These are phyloP conservation scores for Pedicia rivosa DNA, from an alignment of 2,888 invertebrate species.

Conservation along the genomic window DNA sequence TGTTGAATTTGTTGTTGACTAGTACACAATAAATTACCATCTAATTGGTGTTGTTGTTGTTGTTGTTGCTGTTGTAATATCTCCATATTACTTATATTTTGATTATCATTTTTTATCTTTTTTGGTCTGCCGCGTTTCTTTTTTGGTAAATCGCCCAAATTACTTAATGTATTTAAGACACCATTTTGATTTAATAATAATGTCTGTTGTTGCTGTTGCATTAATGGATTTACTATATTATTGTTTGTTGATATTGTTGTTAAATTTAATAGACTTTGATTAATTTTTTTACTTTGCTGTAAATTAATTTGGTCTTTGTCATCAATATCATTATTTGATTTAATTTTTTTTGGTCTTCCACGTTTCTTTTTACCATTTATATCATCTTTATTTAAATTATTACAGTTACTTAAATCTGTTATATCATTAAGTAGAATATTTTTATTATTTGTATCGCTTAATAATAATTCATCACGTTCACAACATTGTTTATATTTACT, in stretches of 20 bases:
- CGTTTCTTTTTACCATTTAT: constrained; percentile 4
- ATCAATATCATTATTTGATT: background rate
- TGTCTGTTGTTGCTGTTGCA: constrained; percentile 4
- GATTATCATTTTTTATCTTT: constrained; percentile 33
- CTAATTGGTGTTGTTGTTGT: too few relatives aligned
- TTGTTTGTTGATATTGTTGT: background rate
- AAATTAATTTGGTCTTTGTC: background rate
- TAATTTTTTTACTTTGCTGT: background rate
- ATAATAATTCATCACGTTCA: constrained; percentile 38
- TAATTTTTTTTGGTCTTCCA: background rate
- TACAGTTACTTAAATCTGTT: constrained; percentile 13
- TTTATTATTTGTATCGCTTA: constrained; percentile 9
- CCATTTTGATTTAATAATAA: constrained; percentile 4
- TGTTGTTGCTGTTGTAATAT: too few relatives aligned
- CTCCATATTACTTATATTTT: constrained; percentile 8
- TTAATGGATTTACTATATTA: background rate
- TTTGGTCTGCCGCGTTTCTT: constrained; percentile 85
- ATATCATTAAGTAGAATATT: constrained; percentile 11
- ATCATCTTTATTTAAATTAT: constrained; percentile 11
- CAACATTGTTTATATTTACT: constrained; percentile 47
- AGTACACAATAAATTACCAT: too few relatives aligned
- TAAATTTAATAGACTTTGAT: background rate
- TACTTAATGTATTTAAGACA: constrained; percentile 9
- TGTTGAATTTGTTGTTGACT: constrained; percentile 6
- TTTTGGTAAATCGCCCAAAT: constrained; percentile 41